Evolutionary conservation across 2,113 vertebrate species (phyloP).

Genomic region (Xenopus borealis): DNA sequence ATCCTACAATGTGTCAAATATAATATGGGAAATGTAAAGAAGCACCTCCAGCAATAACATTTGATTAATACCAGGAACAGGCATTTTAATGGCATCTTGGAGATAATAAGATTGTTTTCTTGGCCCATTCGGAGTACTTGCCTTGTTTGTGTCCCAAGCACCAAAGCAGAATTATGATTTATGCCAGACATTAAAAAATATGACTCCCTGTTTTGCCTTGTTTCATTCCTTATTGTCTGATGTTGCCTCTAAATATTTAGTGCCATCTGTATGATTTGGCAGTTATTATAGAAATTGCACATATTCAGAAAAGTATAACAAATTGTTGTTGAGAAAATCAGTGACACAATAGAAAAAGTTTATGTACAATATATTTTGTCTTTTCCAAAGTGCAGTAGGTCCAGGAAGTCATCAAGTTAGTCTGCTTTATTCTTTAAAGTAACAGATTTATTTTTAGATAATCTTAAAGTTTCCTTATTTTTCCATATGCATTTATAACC

Average conservation of each 20-base stretch:
- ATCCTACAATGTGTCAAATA: no score
- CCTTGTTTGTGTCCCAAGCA: conserved; percentile 4
- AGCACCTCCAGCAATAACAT: no score
- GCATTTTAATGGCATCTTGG: not conserved
- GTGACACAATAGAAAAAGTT: not conserved
- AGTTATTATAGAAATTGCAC: conserved; percentile 1
- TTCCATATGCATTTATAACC: no score
- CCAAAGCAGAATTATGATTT: not conserved
- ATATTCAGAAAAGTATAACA: not conserved
- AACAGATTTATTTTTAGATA: no score
- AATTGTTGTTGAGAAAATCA: not conserved
- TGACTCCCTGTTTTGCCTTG: not conserved
- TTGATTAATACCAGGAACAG: not conserved
- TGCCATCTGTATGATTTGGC: conserved; percentile 11
- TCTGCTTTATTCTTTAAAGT: no score
- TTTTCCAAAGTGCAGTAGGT: no score
- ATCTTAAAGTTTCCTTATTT: no score
- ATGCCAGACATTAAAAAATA: not conserved
- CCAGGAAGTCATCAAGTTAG: no score
- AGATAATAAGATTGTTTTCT: not conserved
- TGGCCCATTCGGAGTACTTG: not conserved
- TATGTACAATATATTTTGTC: no score
- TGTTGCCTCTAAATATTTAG: not conserved
- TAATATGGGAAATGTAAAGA: no score
- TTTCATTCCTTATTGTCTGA: not conserved